A percentile compares a stretch with the other conserved stretches of the same genome.
phyloP scores from a whole-genome alignment of 1,140 invertebrate species.

The Nylanderia fulva region DNA sequence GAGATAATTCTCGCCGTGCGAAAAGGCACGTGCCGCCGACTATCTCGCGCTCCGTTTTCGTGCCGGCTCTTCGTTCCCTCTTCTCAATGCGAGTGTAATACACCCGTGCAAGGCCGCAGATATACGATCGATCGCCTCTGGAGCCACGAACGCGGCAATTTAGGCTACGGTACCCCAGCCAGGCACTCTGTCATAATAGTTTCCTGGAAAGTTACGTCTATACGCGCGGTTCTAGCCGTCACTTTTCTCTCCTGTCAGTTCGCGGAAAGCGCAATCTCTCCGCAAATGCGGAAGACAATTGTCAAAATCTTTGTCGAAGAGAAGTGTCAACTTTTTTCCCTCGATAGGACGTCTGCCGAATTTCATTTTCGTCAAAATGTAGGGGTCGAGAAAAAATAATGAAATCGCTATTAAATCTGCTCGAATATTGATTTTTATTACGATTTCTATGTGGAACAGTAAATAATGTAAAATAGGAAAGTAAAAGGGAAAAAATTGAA shows the following conservation, averaged over 20 bases:
- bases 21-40: constrained; percentile 66
- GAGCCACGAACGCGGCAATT: constrained; percentile 66
- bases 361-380: not conserved
- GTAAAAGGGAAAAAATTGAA: too few species aligned
- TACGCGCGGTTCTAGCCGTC: constrained; percentile 25
- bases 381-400: not conserved
- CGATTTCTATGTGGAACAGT: not conserved
- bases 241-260: not conserved
- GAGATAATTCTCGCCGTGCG: constrained; percentile 24
- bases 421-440: not conserved
- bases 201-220: constrained; percentile 71
- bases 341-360: too few species aligned
- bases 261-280: constrained; percentile 5
- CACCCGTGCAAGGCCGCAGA: constrained; percentile 70
- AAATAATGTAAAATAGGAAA: too few species aligned
- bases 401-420: not conserved
- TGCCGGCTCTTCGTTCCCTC: constrained; percentile 37
- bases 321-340: too few species aligned
- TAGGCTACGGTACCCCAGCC: constrained; percentile 61
- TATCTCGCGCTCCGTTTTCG: constrained; percentile 34
- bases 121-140: constrained; percentile 73
- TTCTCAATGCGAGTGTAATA: constrained; percentile 67
- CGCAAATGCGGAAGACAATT: not conserved
- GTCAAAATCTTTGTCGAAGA: too few species aligned
- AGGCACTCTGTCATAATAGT: constrained; percentile 63